phyloP scores from a whole-genome alignment of 2,113 vertebrate species.

The Ranitomeya imitator region DNA sequence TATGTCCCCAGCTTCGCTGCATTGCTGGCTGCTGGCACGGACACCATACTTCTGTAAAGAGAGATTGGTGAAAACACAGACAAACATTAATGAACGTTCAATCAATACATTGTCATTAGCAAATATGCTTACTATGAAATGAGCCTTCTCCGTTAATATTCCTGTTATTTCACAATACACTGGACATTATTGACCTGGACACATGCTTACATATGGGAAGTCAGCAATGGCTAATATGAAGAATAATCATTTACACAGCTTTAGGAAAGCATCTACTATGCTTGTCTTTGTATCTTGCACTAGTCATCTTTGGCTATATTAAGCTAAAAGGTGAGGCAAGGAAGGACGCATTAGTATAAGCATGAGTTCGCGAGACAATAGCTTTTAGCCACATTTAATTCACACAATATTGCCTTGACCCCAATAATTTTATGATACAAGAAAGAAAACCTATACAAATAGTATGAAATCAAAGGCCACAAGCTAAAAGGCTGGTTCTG shows the following conservation, averaged over 20 bases:
- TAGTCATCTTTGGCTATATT: too few species aligned
- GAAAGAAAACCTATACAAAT: too few species aligned
- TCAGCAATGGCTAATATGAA: background rate
- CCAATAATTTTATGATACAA: too few species aligned
- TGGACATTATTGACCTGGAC: background rate
- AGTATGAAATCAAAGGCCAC: too few species aligned
- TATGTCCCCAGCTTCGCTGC: slow-evolving; percentile 89
- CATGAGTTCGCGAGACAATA: too few species aligned
- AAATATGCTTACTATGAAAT: slow-evolving; percentile 13
- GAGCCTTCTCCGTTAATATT: background rate
- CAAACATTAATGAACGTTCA: background rate
- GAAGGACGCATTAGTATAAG: too few species aligned
- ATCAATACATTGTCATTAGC: slow-evolving; percentile 11
- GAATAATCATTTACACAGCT: background rate
- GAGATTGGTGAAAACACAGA: slow-evolving; percentile 21
- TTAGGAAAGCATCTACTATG: background rate
- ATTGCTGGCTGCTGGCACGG: slow-evolving; percentile 92
- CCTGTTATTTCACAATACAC: background rate
- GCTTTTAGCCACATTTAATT: too few species aligned
- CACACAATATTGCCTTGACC: too few species aligned
- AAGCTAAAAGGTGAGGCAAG: too few species aligned
- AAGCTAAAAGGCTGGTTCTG: too few species aligned
- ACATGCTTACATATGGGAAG: background rate
- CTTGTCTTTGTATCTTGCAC: background rate
- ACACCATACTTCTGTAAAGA: slow-evolving; percentile 83